These are phyloP conservation scores for Sinonovacula constricta DNA, from an alignment of 1,140 invertebrate genomes.

Conservation along the genomic window DNA sequence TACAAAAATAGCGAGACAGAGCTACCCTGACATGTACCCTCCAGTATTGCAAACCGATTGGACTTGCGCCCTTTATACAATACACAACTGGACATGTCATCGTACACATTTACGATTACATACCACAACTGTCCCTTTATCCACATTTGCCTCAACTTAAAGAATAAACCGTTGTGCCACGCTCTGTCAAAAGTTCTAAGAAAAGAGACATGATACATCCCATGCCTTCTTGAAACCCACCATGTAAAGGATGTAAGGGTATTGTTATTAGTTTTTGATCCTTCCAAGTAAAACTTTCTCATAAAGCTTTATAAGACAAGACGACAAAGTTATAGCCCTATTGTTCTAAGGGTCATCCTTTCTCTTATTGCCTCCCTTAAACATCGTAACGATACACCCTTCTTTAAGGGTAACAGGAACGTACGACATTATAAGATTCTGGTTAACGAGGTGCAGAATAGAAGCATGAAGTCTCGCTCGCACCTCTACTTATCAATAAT, in stretches of 20 bases:
- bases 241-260: neutral
- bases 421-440: neutral
- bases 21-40: slow-evolving; percentile 15
- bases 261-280: neutral
- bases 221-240: slow-evolving; percentile 16
- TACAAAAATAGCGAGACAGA: slow-evolving; percentile 2
- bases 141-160: slow-evolving; percentile 7
- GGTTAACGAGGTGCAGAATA: neutral
- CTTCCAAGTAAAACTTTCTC: neutral
- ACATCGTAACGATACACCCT: slow-evolving; percentile 12
- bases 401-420: slow-evolving; percentile 11
- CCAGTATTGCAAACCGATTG: neutral
- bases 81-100: neutral
- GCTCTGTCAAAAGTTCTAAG: slow-evolving; percentile 9
- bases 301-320: neutral
- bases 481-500: neutral
- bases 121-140: neutral
- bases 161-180: slow-evolving; percentile 9
- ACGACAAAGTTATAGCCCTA: slow-evolving; percentile 1
- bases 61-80: neutral
- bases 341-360: slow-evolving; percentile 11
- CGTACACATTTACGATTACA: neutral
- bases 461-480: neutral
- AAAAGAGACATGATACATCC: slow-evolving; percentile 26
- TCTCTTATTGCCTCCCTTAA: slow-evolving; percentile 16